phyloP scores from a whole-genome alignment of 2,888 invertebrate genomes.

The Callyntrura sp. region DNA sequence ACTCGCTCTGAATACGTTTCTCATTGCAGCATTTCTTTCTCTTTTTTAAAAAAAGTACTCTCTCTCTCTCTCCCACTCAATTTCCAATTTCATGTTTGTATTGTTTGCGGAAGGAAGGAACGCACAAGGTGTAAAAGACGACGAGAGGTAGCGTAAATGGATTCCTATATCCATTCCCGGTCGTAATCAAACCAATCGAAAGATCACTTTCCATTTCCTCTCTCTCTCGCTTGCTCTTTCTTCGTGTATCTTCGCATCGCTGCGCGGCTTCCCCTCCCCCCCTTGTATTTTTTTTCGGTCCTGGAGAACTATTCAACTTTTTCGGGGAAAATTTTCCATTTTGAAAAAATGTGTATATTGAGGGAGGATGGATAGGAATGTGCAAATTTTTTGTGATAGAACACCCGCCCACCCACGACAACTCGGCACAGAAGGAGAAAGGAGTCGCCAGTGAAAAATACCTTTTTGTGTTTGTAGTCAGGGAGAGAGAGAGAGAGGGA shows the following conservation, averaged over 20 bases:
- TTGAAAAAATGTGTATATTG: slow-evolving; percentile 4
- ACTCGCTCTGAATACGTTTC: too few relatives aligned
- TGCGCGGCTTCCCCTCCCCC: too few relatives aligned
- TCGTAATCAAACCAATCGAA: slow-evolving; percentile 3
- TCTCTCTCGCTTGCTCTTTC: neutral
- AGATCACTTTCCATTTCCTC: slow-evolving; percentile 26
- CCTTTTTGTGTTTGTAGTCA: too few relatives aligned
- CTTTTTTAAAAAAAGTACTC: too few relatives aligned
- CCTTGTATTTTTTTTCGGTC: too few relatives aligned
- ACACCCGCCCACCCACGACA: neutral
- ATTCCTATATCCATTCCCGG: neutral
- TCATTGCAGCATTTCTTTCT: too few relatives aligned
- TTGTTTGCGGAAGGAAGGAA: neutral
- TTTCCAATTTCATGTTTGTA: slow-evolving; percentile 39
- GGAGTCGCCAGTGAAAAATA: neutral
- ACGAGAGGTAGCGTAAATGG: slow-evolving; percentile 27
- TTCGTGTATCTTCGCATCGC: too few relatives aligned
- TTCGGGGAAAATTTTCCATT: slow-evolving; percentile 25
- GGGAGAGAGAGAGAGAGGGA: too few relatives aligned
- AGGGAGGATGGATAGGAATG: too few relatives aligned
- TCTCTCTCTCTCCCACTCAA: slow-evolving; percentile 18
- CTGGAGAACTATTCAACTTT: slow-evolving; percentile 47
- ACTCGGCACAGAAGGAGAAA: too few relatives aligned
- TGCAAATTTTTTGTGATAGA: slow-evolving; percentile 8
- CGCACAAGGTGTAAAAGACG: neutral